These are phyloP conservation scores for Euschistus heros DNA, from an alignment of 1,140 invertebrate genomes.

Conservation along the genomic window DNA sequence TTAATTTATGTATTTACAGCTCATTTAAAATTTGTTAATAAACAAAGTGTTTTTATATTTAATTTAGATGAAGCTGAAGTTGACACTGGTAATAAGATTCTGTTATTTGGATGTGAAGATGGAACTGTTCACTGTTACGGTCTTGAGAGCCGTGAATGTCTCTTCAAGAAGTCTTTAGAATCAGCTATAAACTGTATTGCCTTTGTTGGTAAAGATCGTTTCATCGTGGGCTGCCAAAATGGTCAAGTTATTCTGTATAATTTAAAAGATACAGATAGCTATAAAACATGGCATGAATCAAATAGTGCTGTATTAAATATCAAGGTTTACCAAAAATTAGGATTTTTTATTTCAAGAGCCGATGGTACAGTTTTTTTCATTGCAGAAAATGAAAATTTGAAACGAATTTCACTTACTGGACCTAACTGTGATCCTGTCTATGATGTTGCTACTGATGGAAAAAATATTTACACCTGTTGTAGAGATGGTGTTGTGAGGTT, in stretches of 20 bases:
- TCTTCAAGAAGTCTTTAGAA: conserved; percentile 36
- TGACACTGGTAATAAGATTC: conserved; percentile 50
- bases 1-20: too few relatives aligned
- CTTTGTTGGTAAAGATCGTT: conserved; percentile 34
- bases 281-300: conserved; percentile 38
- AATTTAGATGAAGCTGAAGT: conserved; percentile 45
- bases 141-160: conserved; percentile 42
- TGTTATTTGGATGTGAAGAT: conserved; percentile 52
- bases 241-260: conserved; percentile 41
- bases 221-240: conserved; percentile 41
- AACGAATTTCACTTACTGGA: conserved; percentile 47
- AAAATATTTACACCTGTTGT: conserved; percentile 44
- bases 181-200: conserved; percentile 43
- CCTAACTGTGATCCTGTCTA: conserved; percentile 56
- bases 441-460: conserved; percentile 42
- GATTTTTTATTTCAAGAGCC: conserved; percentile 41
- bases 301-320: conserved; percentile 39
- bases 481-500: conserved; percentile 40
- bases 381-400: conserved; percentile 35
- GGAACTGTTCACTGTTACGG: conserved; percentile 44
- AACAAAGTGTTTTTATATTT: neutral
- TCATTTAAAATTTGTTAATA: too few relatives aligned
- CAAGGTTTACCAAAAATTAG: conserved; percentile 33
- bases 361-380: conserved; percentile 47
- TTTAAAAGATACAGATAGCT: conserved; percentile 30